Percentiles rank a stretch among this genome's conserved stretches.
These are phyloP conservation scores for Polyodon spathula DNA, from an alignment of 2,113 vertebrate genomes.

Conservation along the genomic window DNA sequence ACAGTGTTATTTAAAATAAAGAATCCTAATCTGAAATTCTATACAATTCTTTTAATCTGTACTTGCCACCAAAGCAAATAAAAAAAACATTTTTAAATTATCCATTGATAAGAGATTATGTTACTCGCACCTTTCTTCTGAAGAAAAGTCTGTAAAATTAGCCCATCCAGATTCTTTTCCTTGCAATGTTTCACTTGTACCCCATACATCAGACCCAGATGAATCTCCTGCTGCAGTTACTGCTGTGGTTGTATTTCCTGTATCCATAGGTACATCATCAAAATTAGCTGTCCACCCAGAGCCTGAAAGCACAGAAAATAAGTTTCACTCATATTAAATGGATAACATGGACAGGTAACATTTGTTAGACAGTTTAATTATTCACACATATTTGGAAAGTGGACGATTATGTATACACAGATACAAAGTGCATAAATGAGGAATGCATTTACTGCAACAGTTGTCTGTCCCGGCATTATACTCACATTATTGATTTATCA, in stretches of 20 bases:
- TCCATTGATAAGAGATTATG: not conserved
- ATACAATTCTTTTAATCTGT: too few relatives aligned
- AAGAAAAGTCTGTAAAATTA: conserved; percentile 80
- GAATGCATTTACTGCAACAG: too few relatives aligned
- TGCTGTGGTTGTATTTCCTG: conserved; percentile 59
- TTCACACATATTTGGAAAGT: too few relatives aligned
- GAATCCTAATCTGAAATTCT: too few relatives aligned
- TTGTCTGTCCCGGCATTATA: too few relatives aligned
- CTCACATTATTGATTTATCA: too few relatives aligned
- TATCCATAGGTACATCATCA: conserved; percentile 92
- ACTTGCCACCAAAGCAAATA: too few relatives aligned
- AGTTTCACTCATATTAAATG: not conserved
- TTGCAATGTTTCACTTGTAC: conserved; percentile 54
- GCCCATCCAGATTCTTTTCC: conserved; percentile 81
- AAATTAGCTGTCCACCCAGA: conserved; percentile 90
- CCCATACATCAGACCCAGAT: conserved; percentile 67
- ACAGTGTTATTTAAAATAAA: not conserved
- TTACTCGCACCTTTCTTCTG: conserved; percentile 62
- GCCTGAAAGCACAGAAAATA: conserved; percentile 48
- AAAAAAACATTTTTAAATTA: too few relatives aligned
- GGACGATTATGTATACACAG: too few relatives aligned
- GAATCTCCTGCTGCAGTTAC: conserved; percentile 38
- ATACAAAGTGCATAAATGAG: too few relatives aligned
- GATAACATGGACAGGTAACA: not conserved
- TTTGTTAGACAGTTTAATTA: not conserved